Evolutionary conservation across 2,888 invertebrate genomes (phyloP), one percentile per base, ranked within the genome.

Genomic region (Didymodactylos carnosus): DNA sequence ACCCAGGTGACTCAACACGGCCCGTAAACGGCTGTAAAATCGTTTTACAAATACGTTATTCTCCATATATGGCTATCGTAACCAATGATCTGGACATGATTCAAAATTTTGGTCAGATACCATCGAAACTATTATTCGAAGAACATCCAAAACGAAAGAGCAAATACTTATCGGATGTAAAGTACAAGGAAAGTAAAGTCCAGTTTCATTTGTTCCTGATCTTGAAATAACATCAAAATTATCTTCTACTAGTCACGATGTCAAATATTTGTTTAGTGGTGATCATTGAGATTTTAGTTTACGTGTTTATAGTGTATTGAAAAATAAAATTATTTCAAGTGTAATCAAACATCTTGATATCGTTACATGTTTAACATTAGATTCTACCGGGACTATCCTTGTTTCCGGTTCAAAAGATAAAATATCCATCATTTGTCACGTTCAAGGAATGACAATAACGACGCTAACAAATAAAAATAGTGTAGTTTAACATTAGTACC

Each of bases 201-300:
- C 84, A 76, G 86, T 86, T 7, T 85, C 87, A 16, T 86, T 87
- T 78, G 86, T 87, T 77, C 86, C 87, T 11, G 86, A 86, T 1
- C 79, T 86, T 76, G 82, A 83, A 73, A 82, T 87, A 1, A 84
- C 84, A 76, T 84, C 86, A 29, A 86, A 86, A 76, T 80, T 87
- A 78, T 87, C 88, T 81, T 86, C 86, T 0, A 85, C 87, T 16
- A 86, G 87, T 75, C 85, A 86, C 73, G 88, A 88, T 81, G 87
- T 86, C 23, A 87, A 86, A 78, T 80, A 86, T 62, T 79, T 88
- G 62, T 86, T 87, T 78, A 86, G 85, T 72, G 87, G 86, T 6
- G 88, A 88, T 10, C 86, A 87, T 77, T 88, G 88, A 88, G 88
- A 88, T 78, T 87, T 86, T 79, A 87, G 87, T 53, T 79, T 88